Evolutionary conservation across 2,797 vertebrate species (phyloP).

Genomic region (Pipistrellus kuhlii): DNA sequence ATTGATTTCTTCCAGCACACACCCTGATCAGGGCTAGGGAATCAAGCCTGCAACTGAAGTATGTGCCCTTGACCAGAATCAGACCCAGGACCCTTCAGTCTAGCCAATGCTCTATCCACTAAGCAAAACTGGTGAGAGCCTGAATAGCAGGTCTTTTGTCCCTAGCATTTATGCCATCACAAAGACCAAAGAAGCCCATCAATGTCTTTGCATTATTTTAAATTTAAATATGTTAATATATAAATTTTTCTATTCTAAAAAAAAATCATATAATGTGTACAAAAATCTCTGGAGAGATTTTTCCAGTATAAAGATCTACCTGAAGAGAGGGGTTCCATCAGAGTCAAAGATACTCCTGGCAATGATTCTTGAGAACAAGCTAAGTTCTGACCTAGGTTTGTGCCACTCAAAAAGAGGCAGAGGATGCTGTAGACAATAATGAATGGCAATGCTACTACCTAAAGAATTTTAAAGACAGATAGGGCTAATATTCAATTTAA

Average conservation of each 20-base stretch:
- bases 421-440: not conserved
- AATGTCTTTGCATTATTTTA: not conserved
- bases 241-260: no score
- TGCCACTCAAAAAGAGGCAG: not conserved
- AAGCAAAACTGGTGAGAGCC: no score
- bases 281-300: not conserved
- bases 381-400: slow-evolving; percentile 14
- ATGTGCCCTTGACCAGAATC: no score
- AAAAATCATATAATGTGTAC: no score
- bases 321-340: not conserved
- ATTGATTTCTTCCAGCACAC: no score
- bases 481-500: slow-evolving; percentile 23
- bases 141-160: not conserved
- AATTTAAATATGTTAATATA: no score
- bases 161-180: not conserved
- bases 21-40: no score
- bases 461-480: slow-evolving; percentile 27
- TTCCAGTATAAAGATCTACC: slow-evolving; percentile 5
- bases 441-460: not conserved
- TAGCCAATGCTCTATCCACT: no score
- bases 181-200: not conserved
- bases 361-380: not conserved
- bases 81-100: no score
- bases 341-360: not conserved
- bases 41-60: no score